phyloP scores from a whole-genome alignment of 2,113 vertebrate species.

The Carassius gibelio region DNA sequence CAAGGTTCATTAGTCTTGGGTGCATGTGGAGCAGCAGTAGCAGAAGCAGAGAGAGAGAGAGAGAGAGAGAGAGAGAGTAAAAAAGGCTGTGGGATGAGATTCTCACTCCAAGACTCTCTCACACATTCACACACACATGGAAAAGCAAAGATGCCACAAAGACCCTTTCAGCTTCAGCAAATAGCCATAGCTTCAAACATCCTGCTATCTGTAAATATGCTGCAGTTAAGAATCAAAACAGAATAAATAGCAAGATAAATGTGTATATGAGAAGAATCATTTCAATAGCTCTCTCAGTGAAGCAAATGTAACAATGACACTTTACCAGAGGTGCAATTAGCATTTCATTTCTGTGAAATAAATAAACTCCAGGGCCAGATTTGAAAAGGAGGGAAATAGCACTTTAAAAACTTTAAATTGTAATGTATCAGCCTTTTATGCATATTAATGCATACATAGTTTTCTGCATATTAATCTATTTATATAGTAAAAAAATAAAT shows the following conservation, averaged over 20 bases:
- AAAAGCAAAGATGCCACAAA: constrained; percentile 38
- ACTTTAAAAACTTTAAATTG: not conserved
- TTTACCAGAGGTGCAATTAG: not conserved
- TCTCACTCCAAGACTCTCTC: constrained; percentile 32
- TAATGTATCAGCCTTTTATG: not conserved
- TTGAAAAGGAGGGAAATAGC: not conserved
- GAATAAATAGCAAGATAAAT: not conserved
- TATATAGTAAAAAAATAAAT: not conserved
- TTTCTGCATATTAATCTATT: not conserved
- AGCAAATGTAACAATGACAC: not conserved
- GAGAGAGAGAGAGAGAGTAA: not conserved
- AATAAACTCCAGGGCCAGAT: not conserved
- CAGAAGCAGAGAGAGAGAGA: constrained; percentile 33
- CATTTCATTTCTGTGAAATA: not conserved
- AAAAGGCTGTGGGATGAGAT: not conserved
- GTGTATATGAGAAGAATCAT: not conserved
- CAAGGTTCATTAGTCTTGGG: constrained; percentile 52
- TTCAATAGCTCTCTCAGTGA: not conserved
- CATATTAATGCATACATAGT: too few relatives aligned
- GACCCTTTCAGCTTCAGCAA: constrained; percentile 29
- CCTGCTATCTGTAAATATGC: constrained; percentile 16
- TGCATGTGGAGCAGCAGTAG: constrained; percentile 50
- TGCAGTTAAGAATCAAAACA: not conserved
- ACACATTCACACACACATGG: constrained; percentile 5
- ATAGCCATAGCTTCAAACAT: not conserved